phyloP scores from a whole-genome alignment of 2,797 vertebrate genomes.

The Tenualosa thibaudeaui region DNA sequence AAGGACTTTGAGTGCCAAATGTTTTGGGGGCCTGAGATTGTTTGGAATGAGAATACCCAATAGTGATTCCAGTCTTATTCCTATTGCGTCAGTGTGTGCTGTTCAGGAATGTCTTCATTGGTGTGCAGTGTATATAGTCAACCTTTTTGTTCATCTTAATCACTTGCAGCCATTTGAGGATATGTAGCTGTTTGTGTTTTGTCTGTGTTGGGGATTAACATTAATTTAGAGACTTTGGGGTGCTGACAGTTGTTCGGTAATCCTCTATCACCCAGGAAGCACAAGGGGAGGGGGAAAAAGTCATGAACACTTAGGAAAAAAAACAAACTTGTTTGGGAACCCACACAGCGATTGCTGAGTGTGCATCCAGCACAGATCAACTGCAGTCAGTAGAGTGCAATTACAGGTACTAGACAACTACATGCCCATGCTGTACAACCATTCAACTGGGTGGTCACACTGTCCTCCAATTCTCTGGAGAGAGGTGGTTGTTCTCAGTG shows the following conservation, averaged over 20 bases:
- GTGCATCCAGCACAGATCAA: not conserved
- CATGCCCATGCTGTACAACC: not conserved
- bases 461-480: not conserved
- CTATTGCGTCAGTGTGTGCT: not conserved
- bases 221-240: not conserved
- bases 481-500: not conserved
- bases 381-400: not conserved
- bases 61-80: conserved; percentile 2
- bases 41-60: not conserved
- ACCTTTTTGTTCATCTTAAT: not conserved
- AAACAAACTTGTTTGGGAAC: not conserved
- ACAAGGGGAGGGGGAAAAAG: not conserved
- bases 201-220: not conserved
- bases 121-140: not conserved
- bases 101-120: not conserved
- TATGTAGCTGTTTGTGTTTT: not conserved
- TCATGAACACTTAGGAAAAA: not conserved
- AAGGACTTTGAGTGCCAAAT: not conserved
- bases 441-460: not conserved
- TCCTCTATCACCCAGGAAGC: not conserved
- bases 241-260: not conserved
- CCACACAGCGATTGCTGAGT: not conserved
- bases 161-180: not conserved
- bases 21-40: not conserved
- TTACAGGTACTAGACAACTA: not conserved